Conservation (phyloP, 2,888 invertebrate genomes). For the Dicyrtoma fusca region DNA sequence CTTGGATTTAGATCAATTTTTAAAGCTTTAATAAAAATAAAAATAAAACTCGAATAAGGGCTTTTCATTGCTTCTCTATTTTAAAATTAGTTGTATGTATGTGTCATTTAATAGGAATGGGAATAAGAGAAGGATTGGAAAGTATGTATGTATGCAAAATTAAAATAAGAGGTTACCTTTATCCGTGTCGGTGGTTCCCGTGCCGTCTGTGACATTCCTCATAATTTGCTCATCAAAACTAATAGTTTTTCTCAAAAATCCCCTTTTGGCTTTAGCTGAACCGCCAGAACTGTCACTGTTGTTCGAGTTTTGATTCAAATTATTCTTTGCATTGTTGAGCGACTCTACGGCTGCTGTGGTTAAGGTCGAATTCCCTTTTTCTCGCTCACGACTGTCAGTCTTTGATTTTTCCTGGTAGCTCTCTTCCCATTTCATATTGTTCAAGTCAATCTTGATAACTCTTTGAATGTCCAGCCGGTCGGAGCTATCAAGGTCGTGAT, state of each 20-base stretch:
- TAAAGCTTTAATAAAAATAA: no score
- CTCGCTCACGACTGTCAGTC: neutral
- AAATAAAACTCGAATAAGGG: no score
- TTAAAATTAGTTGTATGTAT: neutral
- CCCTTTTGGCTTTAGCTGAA: neutral
- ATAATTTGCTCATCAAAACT: conserved; percentile 52
- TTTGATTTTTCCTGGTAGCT: conserved; percentile 31
- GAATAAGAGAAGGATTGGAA: neutral
- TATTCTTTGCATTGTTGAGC: neutral
- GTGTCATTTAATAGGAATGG: neutral
- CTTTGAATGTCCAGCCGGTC: conserved; percentile 43
- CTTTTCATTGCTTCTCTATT: neutral
- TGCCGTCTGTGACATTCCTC: neutral
- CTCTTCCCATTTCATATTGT: conserved; percentile 46
- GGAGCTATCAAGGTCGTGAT: conserved; percentile 1
- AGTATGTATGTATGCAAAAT: no score
- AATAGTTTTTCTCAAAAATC: conserved; percentile 43
- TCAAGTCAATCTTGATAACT: conserved; percentile 55
- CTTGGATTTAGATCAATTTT: no score
- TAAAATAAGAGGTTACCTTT: no score
- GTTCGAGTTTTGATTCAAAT: neutral
- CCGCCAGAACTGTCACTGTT: neutral
- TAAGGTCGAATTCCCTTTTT: neutral
- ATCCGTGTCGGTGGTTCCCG: neutral
- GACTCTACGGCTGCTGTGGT: neutral